Evolutionary conservation across 1,140 invertebrate genomes (phyloP).

Genomic region (Batillaria attramentaria): DNA sequence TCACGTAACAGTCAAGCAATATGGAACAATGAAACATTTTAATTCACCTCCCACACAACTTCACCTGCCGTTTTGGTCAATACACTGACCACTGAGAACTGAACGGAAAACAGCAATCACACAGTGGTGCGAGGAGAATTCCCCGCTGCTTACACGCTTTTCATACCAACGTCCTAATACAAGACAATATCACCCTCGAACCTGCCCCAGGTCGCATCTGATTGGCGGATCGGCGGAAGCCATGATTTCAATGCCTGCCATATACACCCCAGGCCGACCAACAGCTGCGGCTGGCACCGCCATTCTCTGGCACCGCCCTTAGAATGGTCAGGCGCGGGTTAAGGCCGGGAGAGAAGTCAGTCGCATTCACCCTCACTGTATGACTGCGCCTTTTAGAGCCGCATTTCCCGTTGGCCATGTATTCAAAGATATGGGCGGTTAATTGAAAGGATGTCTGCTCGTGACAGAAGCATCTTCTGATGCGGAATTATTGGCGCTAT

Average conservation of each 20-base stretch:
- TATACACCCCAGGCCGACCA: background rate
- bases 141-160: too few relatives aligned
- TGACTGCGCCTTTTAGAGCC: background rate
- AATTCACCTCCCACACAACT: too few relatives aligned
- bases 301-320: background rate
- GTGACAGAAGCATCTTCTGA: slow-evolving; percentile 8
- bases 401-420: background rate
- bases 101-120: too few relatives aligned
- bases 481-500: slow-evolving; percentile 19
- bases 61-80: too few relatives aligned
- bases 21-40: too few relatives aligned
- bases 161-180: too few relatives aligned
- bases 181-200: too few relatives aligned
- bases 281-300: background rate
- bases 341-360: background rate
- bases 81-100: too few relatives aligned
- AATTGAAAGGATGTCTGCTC: slow-evolving; percentile 4
- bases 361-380: background rate
- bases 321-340: background rate
- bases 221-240: slow-evolving; percentile 7
- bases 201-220: too few relatives aligned
- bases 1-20: too few relatives aligned
- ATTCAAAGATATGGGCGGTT: slow-evolving; percentile 8
- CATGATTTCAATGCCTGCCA: background rate
- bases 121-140: too few relatives aligned